Base-by-base conservation (phyloP, 1,140 invertebrate species). In the Caenorhabditis latens region DNA sequence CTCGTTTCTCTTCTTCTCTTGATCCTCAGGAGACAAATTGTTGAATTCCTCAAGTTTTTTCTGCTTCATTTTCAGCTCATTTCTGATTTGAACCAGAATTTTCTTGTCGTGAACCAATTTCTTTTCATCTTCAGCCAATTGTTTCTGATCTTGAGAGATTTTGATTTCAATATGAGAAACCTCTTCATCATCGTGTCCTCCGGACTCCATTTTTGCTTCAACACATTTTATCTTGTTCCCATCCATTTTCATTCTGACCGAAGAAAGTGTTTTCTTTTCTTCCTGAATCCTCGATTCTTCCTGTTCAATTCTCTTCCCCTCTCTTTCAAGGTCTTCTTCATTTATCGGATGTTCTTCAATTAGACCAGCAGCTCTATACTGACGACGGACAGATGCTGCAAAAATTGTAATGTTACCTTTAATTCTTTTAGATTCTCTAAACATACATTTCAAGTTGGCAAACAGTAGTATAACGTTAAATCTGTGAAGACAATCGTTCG, bases 381-480 rank as follows among this genome's bases (percentile, higher is more conserved):
- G 71, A 6, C 71, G 71, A 13, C 71, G 71, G n/a, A 79, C n/a
- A 2, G 71, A 79, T 79, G 71, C 71, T 79, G 46, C 50, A 79
- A 79, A 40, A 5, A 63, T 32, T 32, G 0, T 32, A 32, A 32
- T 32, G 2, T 0, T 3, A 32, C 1, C n/a, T 24, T 14, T 13
- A 9, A 63, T 32, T 21, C 11, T 21, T 16, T n/a, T n/a, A 13
- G 21, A 32, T 40, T 63, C 0, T 24, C 21, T 11, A 63, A 63
- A 85, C n/a, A 43, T 21, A 58, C 87, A 48, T 82, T 84, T 75
- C 14, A 88, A 32, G 24, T 88, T 88, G 11, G 84, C 87, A 21
- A 88, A 88, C 6, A 88, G 46, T 0, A 75, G 65, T 13, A 71
- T 8, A 32, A 82, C 57, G 0, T 61, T 19, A 5, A 32, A 42